Base-by-base conservation (phyloP, 53 echinoderm and acorn worm species). In the Holothuria leucospilota region DNA sequence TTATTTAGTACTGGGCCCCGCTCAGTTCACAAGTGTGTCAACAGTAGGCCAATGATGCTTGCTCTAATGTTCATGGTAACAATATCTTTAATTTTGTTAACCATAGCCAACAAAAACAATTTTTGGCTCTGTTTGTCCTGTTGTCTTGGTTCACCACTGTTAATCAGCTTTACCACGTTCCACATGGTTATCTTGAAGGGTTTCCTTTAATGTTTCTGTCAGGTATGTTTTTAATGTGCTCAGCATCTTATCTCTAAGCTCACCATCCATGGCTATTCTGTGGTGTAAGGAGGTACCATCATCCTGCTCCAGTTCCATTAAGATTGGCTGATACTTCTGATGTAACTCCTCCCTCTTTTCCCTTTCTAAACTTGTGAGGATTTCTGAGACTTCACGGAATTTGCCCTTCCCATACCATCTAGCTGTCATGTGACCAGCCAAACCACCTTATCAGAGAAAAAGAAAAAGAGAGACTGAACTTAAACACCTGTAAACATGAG, bases 91-190 rank as follows among this genome's bases (percentile, higher is more conserved):
- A 56, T 56, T 49, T 56, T 46, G 46, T 7, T 56, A 56, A 56
- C 56, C 56, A 56, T 18, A 56, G 18, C 18, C 56, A 56, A 56
- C 56, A 56, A 18, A 16, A 18, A 56, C 56, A 56, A 56, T 9
- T 56, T 18, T 56, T 18, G 15, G 56, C 56, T 7, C 8, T 56
- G 56, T 56, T 56, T 15, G 56, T 56, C 5, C 56, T 15, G 15
- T 56, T 56, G 56, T 56, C 56, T 18, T 56, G 2, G 8, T 56
- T 16, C 56, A 16, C 56, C 56, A 72, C 74, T 34, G 85, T 88
- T 93, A 96, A 71, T 96, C 96, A 11, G 96, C 96, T 90, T 96
- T 96, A 9, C 96, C 96, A 24, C 96, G 72, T 24, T 93, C 91
- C 65, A 91, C 84, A 56, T 93, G 85, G 51, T 93, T 91, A 39